Evolutionary conservation across 2,888 invertebrate species (phyloP).

Genomic region (Sycophila texana): DNA sequence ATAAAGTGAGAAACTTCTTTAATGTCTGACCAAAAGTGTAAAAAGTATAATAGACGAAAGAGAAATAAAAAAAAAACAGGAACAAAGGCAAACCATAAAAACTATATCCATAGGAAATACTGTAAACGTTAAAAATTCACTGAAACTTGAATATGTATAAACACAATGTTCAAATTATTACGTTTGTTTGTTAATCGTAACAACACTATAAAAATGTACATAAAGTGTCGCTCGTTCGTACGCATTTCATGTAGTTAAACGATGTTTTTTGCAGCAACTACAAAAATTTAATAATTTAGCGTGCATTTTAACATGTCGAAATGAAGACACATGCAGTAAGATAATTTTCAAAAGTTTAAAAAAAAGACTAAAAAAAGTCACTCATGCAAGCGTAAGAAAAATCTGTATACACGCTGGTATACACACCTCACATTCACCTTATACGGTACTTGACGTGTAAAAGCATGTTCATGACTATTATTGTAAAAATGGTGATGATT

Average conservation of each 20-base stretch:
- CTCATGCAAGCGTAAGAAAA: constrained; percentile 44
- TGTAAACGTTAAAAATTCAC: constrained; percentile 39
- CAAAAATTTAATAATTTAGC: constrained; percentile 51
- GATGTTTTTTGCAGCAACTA: constrained; percentile 55
- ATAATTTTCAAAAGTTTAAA: constrained; percentile 39
- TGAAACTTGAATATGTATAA: constrained; percentile 43
- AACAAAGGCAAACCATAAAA: constrained; percentile 49
- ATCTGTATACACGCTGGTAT: constrained; percentile 43
- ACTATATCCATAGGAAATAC: constrained; percentile 34
- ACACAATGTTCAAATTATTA: constrained; percentile 37
- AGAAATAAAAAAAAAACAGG: constrained; percentile 11
- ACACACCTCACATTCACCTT: constrained; percentile 44
- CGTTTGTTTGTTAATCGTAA: constrained; percentile 55
- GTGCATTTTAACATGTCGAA: constrained; percentile 43
- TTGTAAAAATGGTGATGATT: constrained; percentile 62
- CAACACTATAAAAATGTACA: constrained; percentile 58
- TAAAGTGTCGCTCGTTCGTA: constrained; percentile 60
- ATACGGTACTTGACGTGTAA: constrained; percentile 58
- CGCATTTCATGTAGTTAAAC: constrained; percentile 58
- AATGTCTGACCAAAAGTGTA: constrained; percentile 47
- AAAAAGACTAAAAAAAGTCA: constrained; percentile 25
- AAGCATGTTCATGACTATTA: constrained; percentile 63
- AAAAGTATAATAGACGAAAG: constrained; percentile 44
- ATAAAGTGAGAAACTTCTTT: constrained; percentile 34
- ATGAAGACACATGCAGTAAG: constrained; percentile 28